These are phyloP conservation scores for Strigops habroptila DNA, from an alignment of 2,113 vertebrate genomes.

Conservation along the genomic window DNA sequence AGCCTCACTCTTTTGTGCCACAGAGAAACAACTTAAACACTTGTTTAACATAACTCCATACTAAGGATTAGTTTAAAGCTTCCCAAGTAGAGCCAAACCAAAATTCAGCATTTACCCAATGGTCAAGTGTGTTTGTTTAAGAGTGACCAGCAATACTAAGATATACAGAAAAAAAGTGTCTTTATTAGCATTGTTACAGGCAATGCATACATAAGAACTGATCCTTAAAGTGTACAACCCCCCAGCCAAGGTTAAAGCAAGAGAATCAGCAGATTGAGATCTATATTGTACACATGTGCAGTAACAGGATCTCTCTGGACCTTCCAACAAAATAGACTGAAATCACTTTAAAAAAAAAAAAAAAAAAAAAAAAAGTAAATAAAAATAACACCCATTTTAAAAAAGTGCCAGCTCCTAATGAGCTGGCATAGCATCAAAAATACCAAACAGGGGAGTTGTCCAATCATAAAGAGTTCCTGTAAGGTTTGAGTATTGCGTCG, in stretches of 20 bases:
- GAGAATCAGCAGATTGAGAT: conserved; percentile 65
- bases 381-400: conserved; percentile 73
- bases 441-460: conserved; percentile 45
- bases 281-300: conserved; percentile 70
- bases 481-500: conserved; percentile 22
- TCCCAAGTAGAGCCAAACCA: background rate
- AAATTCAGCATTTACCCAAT: background rate
- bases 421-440: conserved; percentile 49
- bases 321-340: conserved; percentile 68
- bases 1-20: background rate
- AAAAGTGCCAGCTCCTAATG: conserved; percentile 68
- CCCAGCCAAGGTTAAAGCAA: conserved; percentile 70
- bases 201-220: conserved; percentile 72
- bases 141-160: background rate
- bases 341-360: conserved; percentile 74
- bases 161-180: conserved; percentile 71
- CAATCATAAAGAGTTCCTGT: conserved; percentile 52
- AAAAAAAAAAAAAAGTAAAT: conserved; percentile 69
- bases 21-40: background rate
- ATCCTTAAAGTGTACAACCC: conserved; percentile 72
- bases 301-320: conserved; percentile 66
- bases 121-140: background rate
- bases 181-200: conserved; percentile 85
- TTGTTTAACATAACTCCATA: background rate
- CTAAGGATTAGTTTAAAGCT: background rate